These are phyloP conservation scores for Percopsis omiscomaycus DNA, from an alignment of 2,797 vertebrate species.

Conservation along the genomic window DNA sequence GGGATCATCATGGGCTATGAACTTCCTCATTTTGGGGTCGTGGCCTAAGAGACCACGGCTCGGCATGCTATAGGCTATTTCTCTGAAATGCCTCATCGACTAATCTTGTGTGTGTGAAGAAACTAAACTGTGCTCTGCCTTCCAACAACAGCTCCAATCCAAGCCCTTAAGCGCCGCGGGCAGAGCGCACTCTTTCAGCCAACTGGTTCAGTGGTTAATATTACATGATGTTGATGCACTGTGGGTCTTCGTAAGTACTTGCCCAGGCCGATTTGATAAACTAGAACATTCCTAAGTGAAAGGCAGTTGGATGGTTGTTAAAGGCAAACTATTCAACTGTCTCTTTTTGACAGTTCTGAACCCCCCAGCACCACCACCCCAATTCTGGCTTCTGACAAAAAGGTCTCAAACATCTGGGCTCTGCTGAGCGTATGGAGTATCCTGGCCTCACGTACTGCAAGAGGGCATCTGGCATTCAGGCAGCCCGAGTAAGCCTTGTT, in stretches of 20 bases:
- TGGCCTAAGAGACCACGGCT: too few species aligned
- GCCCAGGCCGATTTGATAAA: too few species aligned
- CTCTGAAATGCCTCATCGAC: background rate
- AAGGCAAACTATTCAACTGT: too few species aligned
- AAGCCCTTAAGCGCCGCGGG: slow-evolving; percentile 21
- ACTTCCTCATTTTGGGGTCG: too few species aligned
- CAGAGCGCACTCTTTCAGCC: slow-evolving; percentile 9
- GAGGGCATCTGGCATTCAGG: slow-evolving; percentile 25
- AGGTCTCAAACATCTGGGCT: background rate
- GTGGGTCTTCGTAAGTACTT: too few species aligned
- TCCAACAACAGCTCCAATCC: background rate
- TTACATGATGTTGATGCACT: too few species aligned
- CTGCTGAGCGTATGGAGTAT: slow-evolving; percentile 22
- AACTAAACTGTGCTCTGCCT: slow-evolving; percentile 16
- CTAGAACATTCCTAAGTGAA: too few species aligned
- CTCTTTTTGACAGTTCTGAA: too few species aligned
- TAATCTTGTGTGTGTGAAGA: slow-evolving; percentile 6
- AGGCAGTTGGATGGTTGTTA: too few species aligned
- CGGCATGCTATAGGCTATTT: too few species aligned
- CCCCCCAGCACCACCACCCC: too few species aligned
- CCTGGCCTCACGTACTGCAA: slow-evolving; percentile 42
- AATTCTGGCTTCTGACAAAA: background rate
- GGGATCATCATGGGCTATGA: too few species aligned
- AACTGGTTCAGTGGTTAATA: slow-evolving; percentile 4
- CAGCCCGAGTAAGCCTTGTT: slow-evolving; percentile 50